Percentiles rank a stretch among this genome's conserved stretches.
phyloP scores from a whole-genome alignment of 2,797 vertebrate genomes.

The Melanotaenia parkinsoni region DNA sequence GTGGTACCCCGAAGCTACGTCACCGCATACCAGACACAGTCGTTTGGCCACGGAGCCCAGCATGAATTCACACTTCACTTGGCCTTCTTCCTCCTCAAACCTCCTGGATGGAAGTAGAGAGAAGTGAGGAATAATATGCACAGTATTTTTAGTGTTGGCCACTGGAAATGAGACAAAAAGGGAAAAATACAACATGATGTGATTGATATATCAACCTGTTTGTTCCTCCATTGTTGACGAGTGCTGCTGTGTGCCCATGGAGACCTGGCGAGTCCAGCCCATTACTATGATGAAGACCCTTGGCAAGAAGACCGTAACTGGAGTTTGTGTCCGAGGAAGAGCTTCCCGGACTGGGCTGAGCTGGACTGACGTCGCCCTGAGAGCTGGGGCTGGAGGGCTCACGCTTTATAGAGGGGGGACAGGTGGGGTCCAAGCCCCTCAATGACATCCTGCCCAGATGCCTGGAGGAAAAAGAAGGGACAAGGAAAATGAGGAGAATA shows the following conservation, averaged over 20 bases:
- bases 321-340: conserved; percentile 81
- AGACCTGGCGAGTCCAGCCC: conserved; percentile 69
- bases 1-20: conserved; percentile 97
- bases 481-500: neutral
- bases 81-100: conserved; percentile 86
- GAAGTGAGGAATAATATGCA: neutral
- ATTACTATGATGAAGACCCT: conserved; percentile 64
- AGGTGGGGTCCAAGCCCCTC: conserved; percentile 77
- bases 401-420: conserved; percentile 76
- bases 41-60: conserved; percentile 95
- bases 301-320: conserved; percentile 70
- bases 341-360: conserved; percentile 77
- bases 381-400: conserved; percentile 81
- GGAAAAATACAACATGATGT: neutral
- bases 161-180: conserved; percentile 1
- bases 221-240: conserved; percentile 55
- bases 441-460: conserved; percentile 78
- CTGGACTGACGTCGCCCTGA: conserved; percentile 73
- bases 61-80: conserved; percentile 96
- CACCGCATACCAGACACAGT: conserved; percentile 96
- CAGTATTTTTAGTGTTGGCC: neutral
- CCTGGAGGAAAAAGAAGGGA: conserved; percentile 35
- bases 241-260: conserved; percentile 58
- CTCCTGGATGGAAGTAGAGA: conserved; percentile 67
- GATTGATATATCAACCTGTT: conserved; percentile 63